Evolutionary conservation across 1,140 invertebrate genomes (phyloP).

Genomic region (Parasteatoda tepidariorum): DNA sequence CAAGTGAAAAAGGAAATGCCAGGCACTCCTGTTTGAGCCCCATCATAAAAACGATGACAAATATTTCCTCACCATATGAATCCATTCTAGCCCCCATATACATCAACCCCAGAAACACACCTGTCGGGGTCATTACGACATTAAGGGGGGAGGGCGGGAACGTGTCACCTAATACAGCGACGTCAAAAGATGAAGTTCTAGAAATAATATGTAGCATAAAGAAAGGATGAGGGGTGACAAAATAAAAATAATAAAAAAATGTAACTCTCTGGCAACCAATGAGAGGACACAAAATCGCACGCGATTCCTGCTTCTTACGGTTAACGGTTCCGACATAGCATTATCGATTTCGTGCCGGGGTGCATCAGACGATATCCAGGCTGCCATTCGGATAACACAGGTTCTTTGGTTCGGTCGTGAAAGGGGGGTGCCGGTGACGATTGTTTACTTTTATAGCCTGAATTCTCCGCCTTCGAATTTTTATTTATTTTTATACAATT

Average conservation of each 20-base stretch:
- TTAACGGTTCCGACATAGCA: conserved; percentile 25
- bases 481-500: no score
- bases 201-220: background rate
- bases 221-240: background rate
- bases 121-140: conserved; percentile 37
- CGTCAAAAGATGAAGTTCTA: conserved; percentile 17
- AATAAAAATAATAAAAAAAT: conserved; percentile 23
- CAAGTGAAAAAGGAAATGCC: no score
- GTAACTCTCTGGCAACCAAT: conserved; percentile 20
- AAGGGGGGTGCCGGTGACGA: background rate
- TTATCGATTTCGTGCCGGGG: conserved; percentile 29
- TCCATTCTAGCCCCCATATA: no score
- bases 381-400: conserved; percentile 33
- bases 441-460: no score
- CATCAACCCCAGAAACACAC: background rate
- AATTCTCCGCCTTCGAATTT: no score
- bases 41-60: no score
- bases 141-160: background rate
- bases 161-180: background rate
- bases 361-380: conserved; percentile 33
- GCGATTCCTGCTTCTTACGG: conserved; percentile 25
- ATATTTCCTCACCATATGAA: background rate
- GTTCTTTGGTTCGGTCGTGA: background rate
- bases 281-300: background rate
- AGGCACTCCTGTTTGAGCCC: no score